Evolutionary conservation across 2,888 invertebrate genomes (phyloP).

Genomic region (Sericinus montela): DNA sequence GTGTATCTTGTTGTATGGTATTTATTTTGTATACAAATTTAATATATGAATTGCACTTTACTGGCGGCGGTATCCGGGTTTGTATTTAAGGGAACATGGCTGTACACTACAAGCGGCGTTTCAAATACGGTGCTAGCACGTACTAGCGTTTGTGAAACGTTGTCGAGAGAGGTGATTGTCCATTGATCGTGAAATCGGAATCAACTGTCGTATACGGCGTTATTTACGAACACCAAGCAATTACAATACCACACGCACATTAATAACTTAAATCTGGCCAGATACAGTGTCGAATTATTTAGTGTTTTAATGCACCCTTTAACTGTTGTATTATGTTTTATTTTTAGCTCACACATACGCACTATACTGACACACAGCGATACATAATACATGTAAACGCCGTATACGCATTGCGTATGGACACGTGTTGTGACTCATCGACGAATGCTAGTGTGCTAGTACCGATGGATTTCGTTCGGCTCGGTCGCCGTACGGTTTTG

Average conservation of each 20-base stretch:
- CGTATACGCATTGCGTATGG: too few species aligned
- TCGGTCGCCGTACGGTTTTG: too few species aligned
- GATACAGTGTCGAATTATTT: not conserved
- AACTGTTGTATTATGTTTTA: too few species aligned
- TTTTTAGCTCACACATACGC: too few species aligned
- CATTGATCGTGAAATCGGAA: too few species aligned
- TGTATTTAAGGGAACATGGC: not conserved
- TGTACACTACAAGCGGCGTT: not conserved
- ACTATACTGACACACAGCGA: too few species aligned
- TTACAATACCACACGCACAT: not conserved
- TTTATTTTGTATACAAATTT: slow-evolving; percentile 6
- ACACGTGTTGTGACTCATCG: not conserved
- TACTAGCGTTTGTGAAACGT: not conserved
- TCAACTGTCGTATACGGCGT: not conserved
- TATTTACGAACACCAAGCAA: not conserved
- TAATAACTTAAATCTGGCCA: not conserved
- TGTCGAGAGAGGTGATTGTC: too few species aligned
- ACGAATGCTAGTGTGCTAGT: not conserved
- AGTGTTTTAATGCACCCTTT: too few species aligned
- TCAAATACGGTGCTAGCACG: too few species aligned
- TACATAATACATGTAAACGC: too few species aligned
- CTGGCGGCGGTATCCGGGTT: not conserved
- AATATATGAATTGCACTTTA: not conserved
- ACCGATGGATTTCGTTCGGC: not conserved
- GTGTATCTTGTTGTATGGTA: slow-evolving; percentile 8